Conservation (phyloP, 2,888 invertebrate genomes). For the Linnaemya vulpina region DNA sequence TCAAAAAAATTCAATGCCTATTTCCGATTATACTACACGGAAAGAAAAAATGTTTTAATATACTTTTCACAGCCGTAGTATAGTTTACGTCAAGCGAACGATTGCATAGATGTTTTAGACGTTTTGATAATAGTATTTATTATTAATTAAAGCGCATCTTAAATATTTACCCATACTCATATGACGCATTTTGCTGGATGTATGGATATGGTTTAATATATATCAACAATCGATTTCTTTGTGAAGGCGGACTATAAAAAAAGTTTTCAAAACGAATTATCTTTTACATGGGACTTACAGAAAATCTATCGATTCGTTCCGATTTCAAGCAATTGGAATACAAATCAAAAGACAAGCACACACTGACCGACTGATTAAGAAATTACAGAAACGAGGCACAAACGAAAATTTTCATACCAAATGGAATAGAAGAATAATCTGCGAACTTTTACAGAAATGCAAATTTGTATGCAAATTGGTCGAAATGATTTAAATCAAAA, state of each 20-base stretch:
- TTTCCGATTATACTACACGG: neutral
- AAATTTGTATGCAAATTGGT: conserved; percentile 37
- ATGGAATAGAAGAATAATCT: conserved; percentile 2
- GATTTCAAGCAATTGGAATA: neutral
- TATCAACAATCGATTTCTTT: no score
- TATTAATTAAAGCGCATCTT: neutral
- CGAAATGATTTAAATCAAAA: conserved; percentile 41
- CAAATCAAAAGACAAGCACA: neutral
- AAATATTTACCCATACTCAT: no score
- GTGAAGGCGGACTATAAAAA: neutral
- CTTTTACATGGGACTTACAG: neutral
- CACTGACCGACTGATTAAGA: neutral
- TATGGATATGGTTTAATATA: no score
- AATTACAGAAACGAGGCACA: conserved; percentile 26
- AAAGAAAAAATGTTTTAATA: no score
- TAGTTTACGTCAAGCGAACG: no score
- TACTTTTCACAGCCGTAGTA: neutral
- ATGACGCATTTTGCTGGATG: no score
- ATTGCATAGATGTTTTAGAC: no score
- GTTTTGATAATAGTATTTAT: no score
- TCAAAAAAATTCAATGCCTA: neutral
- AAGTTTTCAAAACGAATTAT: neutral
- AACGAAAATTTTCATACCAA: conserved; percentile 25
- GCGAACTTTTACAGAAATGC: neutral
- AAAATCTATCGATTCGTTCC: neutral